Evolutionary conservation across 2,797 vertebrate genomes (phyloP).

Genomic region (Cottoperca gobio): DNA sequence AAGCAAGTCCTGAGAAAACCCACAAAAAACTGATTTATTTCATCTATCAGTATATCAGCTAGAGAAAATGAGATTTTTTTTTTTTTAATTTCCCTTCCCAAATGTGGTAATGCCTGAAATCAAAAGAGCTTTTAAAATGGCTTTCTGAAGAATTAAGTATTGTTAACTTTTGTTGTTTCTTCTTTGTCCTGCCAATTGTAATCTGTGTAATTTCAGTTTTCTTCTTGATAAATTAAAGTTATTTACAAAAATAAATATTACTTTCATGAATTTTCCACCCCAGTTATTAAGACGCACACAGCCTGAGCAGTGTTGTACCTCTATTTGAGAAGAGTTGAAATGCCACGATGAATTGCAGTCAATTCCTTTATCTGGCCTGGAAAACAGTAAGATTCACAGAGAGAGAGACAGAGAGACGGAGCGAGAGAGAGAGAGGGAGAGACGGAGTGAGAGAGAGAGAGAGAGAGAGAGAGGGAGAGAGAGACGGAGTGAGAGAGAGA

Average conservation of each 20-base stretch:
- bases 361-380: conserved; percentile 80
- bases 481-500: too few relatives aligned
- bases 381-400: conserved; percentile 40
- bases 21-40: conserved; percentile 1
- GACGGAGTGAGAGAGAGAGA: too few relatives aligned
- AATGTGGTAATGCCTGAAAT: not conserved
- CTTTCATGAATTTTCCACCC: not conserved
- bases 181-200: not conserved
- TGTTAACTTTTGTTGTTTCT: not conserved
- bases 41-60: not conserved
- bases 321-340: conserved; percentile 82
- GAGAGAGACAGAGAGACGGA: too few relatives aligned
- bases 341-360: conserved; percentile 84
- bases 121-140: not conserved
- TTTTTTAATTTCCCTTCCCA: not conserved
- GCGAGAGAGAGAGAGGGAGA: not conserved
- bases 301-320: conserved; percentile 69
- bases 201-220: not conserved
- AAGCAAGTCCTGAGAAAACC: conserved; percentile 81
- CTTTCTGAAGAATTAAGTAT: not conserved
- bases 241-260: not conserved
- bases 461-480: too few relatives aligned
- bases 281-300: not conserved
- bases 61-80: not conserved
- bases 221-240: not conserved